Conservation (phyloP, 2,797 vertebrate genomes). For the Pteronotus mesoamericanus region DNA sequence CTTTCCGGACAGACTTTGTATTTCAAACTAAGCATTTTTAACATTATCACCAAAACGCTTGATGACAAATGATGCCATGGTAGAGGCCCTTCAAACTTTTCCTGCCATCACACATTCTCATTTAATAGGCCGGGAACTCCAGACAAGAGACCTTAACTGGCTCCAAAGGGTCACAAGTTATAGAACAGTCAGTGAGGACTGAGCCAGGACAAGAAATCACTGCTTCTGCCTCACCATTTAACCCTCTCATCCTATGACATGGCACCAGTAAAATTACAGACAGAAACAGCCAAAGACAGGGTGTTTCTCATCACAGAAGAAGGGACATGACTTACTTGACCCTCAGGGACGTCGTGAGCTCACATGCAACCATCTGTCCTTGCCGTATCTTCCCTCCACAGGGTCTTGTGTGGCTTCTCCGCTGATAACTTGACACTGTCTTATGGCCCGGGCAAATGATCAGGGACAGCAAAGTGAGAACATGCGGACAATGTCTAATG, state of each 20-base stretch:
- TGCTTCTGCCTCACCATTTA: neutral
- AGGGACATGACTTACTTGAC: neutral
- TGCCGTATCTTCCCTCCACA: neutral
- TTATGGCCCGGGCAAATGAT: neutral
- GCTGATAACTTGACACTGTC: neutral
- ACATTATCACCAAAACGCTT: neutral
- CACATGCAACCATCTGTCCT: neutral
- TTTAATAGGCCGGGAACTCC: neutral
- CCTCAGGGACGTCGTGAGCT: neutral
- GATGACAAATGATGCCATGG: neutral
- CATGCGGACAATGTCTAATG: neutral
- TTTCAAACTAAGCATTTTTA: conserved; percentile 30
- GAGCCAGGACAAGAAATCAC: neutral
- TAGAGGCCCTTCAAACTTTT: neutral
- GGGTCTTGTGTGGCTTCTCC: neutral
- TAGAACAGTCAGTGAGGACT: neutral
- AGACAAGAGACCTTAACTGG: neutral
- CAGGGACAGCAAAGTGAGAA: neutral
- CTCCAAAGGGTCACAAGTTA: neutral
- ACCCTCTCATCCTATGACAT: neutral
- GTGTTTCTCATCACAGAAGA: neutral
- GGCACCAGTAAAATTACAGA: neutral
- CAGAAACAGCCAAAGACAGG: neutral
- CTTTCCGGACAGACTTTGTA: neutral
- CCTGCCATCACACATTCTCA: neutral